Base-by-base conservation (phyloP, 1,140 invertebrate species). In the Ceratina japonica region DNA sequence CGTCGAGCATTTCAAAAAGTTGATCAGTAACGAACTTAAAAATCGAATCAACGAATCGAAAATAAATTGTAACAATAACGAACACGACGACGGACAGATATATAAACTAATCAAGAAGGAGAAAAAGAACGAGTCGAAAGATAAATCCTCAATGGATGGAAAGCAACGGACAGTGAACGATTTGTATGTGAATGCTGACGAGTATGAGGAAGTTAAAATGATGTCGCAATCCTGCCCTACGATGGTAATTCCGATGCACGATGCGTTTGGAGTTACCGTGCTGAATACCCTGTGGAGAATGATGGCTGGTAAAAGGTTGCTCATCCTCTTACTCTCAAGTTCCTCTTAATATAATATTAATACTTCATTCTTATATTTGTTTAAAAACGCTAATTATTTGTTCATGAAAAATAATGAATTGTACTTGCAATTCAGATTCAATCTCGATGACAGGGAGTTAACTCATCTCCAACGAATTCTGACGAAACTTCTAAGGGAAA, bases 201-300 rank as follows among this genome's bases (percentile, higher is more conserved):
- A 88, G 20, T 91, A 90, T 44, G 79, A 76, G 3, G 87, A 91
- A 18, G 87, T 91, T 4, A 77, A 87, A 51, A 85, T 83, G 75
- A 80, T 87, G 0, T 82, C 75, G 5, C 82, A 86, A 76, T 78
- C 85, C 31, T 75, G 80, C 51, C 86, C 90, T 2, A 92, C 93
- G 4, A 88, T 94, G 0, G 79, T 94, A 1, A 87, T 94, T 1
- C 90, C 94, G 75, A 96, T 97, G 95, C 93, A 95, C 52, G 94
- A 95, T 75, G 93, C 95, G 49, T 97, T 97, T 83, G 95, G 94
- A 51, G 94, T 96, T 0, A 95, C 96, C 75, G 95, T 97, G 49
- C 90, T 98, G 15, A 98, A 98, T 85, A 96, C 96, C 0, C 91
- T 98, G 0, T 98, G 97, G 96, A 95, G 93, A 69, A 97, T 98